Base-by-base conservation (phyloP, 2,888 invertebrate genomes). In the Oscheius myriophilus region DNA sequence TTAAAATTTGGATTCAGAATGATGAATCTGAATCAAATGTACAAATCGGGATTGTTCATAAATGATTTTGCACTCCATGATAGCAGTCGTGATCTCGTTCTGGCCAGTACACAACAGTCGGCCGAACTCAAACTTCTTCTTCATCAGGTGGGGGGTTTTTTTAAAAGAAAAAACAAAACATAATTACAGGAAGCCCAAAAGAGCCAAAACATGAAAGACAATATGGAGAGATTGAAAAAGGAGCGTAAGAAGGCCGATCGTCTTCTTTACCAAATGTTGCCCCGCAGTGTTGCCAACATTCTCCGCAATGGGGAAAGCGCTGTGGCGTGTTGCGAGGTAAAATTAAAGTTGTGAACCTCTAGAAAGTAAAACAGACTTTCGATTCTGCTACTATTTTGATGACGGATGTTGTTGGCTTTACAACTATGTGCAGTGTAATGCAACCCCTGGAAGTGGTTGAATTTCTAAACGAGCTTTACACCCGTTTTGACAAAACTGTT, bases 61-160 rank as follows among this genome's bases (percentile, higher is more conserved):
- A 97, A 97, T 87, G 97, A 97, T 88, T 90, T 97, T 62, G 96
- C 96, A n/a, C 94, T 97, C 93, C 96, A 97, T 86, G 97, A 97
- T 87, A 96, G 96, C 79, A 96, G 96, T 90, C 91, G 96, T 87
- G 96, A 96, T 87, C 89, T 96, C 49, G 95, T 96, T 91, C 89
- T 96, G 83, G 95, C 96, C 41, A 95, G 95, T 41, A 96, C 96
- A 0, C 97, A 97, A 87, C 96, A 97, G 87, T 94, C 95, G 0
- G 96, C 96, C 0, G 96, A 97, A 87, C 89, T 97, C 52, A 96
- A 95, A 87, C 88, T 97, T 76, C 95, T 96, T 0, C 89, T 97
- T 49, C 96, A 96, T 87, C 89, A 90, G 87, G 89, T 88, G 42
- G 2, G 16, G 12, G 26, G 11, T 4, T 33, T 3, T 43, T 33